phyloP scores from a whole-genome alignment of 1,140 invertebrate species.

The Subanguina moxae region DNA sequence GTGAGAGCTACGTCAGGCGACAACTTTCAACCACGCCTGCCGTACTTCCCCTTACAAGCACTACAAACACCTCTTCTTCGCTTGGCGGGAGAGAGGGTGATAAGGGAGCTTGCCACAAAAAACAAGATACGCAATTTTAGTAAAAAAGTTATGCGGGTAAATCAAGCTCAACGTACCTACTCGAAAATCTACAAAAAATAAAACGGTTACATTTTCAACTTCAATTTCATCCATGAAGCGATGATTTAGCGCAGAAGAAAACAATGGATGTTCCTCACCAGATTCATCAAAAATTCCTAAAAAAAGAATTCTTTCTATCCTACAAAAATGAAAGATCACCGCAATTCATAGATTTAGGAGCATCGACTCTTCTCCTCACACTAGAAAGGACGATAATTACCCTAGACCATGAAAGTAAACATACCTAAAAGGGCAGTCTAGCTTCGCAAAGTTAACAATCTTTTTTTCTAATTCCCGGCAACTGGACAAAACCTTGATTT shows the following conservation, averaged over 20 bases:
- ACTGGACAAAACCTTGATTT: background rate
- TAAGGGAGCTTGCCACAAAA: too few relatives aligned
- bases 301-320: background rate
- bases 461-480: slow-evolving; percentile 16
- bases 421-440: slow-evolving; percentile 26
- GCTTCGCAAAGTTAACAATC: slow-evolving; percentile 36
- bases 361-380: slow-evolving; percentile 25
- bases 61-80: too few relatives aligned
- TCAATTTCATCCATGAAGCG: slow-evolving; percentile 12
- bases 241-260: background rate
- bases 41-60: too few relatives aligned
- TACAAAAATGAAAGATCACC: background rate
- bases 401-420: background rate
- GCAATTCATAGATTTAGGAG: slow-evolving; percentile 33
- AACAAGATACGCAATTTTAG: too few relatives aligned
- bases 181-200: background rate
- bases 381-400: slow-evolving; percentile 22
- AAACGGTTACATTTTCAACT: slow-evolving; percentile 12
- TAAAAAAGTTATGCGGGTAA: too few relatives aligned
- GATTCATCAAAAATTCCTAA: slow-evolving; percentile 28
- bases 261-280: slow-evolving; percentile 21
- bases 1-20: too few relatives aligned
- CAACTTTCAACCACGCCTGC: too few relatives aligned
- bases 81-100: too few relatives aligned
- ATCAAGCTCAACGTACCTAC: too few relatives aligned